Percentiles rank a stretch among this genome's conserved stretches.
These are phyloP conservation scores for Bilobella aurantiaca DNA, from an alignment of 1,140 invertebrate species.

Conservation along the genomic window DNA sequence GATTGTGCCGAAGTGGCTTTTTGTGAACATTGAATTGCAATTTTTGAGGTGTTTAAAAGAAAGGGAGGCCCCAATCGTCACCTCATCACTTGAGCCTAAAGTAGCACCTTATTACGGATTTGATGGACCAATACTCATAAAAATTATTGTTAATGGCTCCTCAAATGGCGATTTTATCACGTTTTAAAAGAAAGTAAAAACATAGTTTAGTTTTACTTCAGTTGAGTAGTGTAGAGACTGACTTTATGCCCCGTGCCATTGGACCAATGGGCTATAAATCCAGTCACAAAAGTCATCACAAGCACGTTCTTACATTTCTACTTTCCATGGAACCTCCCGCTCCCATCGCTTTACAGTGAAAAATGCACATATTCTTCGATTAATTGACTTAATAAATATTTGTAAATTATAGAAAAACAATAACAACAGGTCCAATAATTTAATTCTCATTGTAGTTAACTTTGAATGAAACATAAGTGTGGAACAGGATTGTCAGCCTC, in stretches of 20 bases:
- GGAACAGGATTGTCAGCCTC: too few relatives aligned
- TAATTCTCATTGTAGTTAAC: neutral
- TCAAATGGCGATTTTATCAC: conserved; percentile 34
- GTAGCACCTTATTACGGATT: neutral
- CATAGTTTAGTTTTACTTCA: neutral
- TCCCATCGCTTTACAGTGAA: too few relatives aligned
- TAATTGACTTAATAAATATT: neutral
- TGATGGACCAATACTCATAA: conserved; percentile 33
- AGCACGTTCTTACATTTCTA: neutral
- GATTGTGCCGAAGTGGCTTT: too few relatives aligned
- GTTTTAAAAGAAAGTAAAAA: conserved; percentile 34
- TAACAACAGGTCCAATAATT: neutral
- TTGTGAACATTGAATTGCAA: too few relatives aligned
- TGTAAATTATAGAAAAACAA: neutral
- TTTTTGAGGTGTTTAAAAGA: too few relatives aligned
- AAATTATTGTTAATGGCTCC: conserved; percentile 35
- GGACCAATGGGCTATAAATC: conserved; percentile 27
- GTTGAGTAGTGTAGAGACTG: neutral
- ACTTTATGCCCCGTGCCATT: conserved; percentile 16
- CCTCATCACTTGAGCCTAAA: too few relatives aligned
- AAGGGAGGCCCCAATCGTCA: too few relatives aligned
- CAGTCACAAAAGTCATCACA: neutral
- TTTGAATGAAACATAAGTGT: too few relatives aligned
- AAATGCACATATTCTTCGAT: neutral
- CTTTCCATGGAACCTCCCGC: too few relatives aligned